Base-by-base conservation (phyloP, 2,113 vertebrate species). In the Oceanites oceanicus region DNA sequence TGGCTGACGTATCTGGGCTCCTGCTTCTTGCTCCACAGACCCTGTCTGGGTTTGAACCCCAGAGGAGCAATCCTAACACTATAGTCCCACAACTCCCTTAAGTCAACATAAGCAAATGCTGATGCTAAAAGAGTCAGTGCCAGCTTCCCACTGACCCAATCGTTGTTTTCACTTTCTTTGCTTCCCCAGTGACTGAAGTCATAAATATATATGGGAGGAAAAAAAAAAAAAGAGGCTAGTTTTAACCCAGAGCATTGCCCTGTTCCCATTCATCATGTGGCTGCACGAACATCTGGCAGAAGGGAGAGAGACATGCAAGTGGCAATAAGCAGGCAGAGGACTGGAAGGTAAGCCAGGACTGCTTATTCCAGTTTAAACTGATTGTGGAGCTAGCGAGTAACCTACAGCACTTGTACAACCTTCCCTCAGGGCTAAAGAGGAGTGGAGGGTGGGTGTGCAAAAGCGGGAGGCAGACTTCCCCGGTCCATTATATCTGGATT, bases 101-200 rank as follows among this genome's bases (percentile, higher is more conserved):
- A 91, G 74, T 96, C 94, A 96, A 94, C 62, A 93, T 40, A 86
- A 88, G 45, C 45, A 93, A 93, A 92, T 67, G 59, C 59, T 92
- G 87, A 88, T 94, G 78, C 63, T 94, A 63, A 88, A 96, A 87
- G 78, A 95, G 85, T 55, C 92, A 93, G 85, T 93, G 71, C 50
- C 85, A 93, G 15, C 59, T 94, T 86, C 63, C 29, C 23, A 77
- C 75, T 83, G 90, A 62, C 62, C 66, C 70, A 94, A 58, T 94
- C 84, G 32, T 26, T 88, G 53, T 50, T 89, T 88, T 91, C n/a
- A 73, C 18, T 87, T 32, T 85, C 45, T 40, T 88, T 76, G 49
- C 62, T 88, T 90, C 44, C 49, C 38, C 58, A 68, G 44, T 61
- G 70, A 72, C 49, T 36, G 45, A 62, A 94, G 21, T 42, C 53